A percentile compares a stretch with the other conserved stretches of the same genome.
Conservation (phyloP, 2,113 vertebrate species). For the Caranx melampygus region DNA sequence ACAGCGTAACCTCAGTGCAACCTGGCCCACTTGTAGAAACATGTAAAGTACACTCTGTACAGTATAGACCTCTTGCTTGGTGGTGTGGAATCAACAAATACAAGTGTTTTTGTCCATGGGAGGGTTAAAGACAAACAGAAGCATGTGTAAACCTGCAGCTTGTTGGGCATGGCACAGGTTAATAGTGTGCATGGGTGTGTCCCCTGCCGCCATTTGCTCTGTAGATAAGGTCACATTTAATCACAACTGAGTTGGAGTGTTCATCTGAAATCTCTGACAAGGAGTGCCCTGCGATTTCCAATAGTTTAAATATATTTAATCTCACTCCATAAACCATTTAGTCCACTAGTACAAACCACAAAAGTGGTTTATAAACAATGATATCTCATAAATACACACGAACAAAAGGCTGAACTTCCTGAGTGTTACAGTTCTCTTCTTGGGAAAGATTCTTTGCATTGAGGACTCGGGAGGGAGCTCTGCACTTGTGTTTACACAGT, state of each 20-base stretch:
- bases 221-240: constrained; percentile 2
- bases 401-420: constrained; percentile 24
- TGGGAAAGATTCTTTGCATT: constrained; percentile 69
- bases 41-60: not conserved
- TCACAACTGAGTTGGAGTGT: no score
- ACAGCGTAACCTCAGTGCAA: not conserved
- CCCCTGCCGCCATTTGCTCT: not conserved
- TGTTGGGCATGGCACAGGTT: not conserved
- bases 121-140: constrained; percentile 5
- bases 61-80: not conserved
- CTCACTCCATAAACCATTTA: not conserved
- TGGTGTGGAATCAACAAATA: not conserved
- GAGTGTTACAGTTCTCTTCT: constrained; percentile 29
- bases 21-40: constrained; percentile 12
- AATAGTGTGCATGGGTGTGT: constrained; percentile 13
- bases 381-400: constrained; percentile 10
- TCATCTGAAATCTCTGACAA: not conserved
- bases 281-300: not conserved
- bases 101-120: not conserved
- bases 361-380: not conserved
- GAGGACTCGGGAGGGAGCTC: constrained; percentile 65
- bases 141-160: constrained; percentile 21
- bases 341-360: not conserved
- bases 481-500: constrained; percentile 64
- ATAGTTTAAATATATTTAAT: not conserved